These are phyloP conservation scores for Oryzias dopingdopingensis DNA, from an alignment of 2,797 vertebrate genomes.

Conservation along the genomic window DNA sequence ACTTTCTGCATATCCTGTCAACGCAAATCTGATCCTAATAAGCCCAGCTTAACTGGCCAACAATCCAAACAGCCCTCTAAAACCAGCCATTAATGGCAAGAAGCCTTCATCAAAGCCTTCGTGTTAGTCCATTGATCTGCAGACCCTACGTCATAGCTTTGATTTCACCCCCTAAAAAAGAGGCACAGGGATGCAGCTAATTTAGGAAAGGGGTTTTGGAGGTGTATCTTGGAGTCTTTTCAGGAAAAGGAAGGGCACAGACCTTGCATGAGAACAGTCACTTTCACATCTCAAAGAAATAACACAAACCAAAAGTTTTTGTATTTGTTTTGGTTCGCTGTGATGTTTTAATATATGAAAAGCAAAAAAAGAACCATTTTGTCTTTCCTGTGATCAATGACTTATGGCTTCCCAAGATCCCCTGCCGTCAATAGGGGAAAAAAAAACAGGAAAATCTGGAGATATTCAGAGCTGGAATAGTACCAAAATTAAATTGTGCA, in stretches of 20 bases:
- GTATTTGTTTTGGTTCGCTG: constrained; percentile 69
- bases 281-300: constrained; percentile 66
- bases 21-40: constrained; percentile 49
- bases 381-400: no score
- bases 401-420: constrained; percentile 18
- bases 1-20: constrained; percentile 49
- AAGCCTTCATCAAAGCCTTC: constrained; percentile 51
- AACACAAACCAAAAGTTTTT: constrained; percentile 53
- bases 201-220: constrained; percentile 45
- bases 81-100: constrained; percentile 60
- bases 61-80: constrained; percentile 62
- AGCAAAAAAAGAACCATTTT: not conserved
- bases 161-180: constrained; percentile 58
- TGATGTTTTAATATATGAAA: constrained; percentile 45
- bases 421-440: constrained; percentile 13
- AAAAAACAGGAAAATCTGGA: no score
- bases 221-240: constrained; percentile 75
- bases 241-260: constrained; percentile 71
- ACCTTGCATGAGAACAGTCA: constrained; percentile 73
- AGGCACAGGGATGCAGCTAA: constrained; percentile 39
- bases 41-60: constrained; percentile 19
- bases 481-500: not conserved
- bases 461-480: no score
- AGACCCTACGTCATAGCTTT: constrained; percentile 62
- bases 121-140: constrained; percentile 64